Base-by-base conservation (phyloP, 2,797 vertebrate genomes). In the Myotis myotis region DNA sequence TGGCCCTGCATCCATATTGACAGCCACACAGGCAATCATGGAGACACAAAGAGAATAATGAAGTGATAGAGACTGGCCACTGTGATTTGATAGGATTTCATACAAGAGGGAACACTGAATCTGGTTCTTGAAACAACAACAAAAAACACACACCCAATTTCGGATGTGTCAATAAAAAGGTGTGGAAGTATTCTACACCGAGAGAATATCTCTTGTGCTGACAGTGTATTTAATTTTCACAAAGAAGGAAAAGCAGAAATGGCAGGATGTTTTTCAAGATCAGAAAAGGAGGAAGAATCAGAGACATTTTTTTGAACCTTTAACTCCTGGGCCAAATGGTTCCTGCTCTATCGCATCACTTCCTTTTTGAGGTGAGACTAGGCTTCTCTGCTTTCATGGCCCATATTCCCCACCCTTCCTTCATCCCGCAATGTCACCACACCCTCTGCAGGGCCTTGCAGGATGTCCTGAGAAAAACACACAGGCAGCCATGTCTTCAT, bases 361-460 rank as follows among this genome's bases (percentile, higher is more conserved):
- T 38, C 49, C 66, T 95, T 74, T 47, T 38, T 3, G 1, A 80
- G 41, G 19, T 38, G 38, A 82, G 22, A 49, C 22, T 49, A 78
- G 44, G 10, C 60, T 49, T 55, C 62, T 92, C 89, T 72, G 76
- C n/a, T 66, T 81, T 78, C 44, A 16, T 70, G 41, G 7, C 10
- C 10, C 25, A 49, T 17, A 25, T 16, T 16, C 11, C 2, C 28
- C 2, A 2, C 13, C 62, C 66, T 74, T 25, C 41, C 41, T 30
- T 51, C 36, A 53, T 12, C 17, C 44, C 55, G 87, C n/a, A 8
- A 6, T 16, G 23, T 62, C 49, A 92, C 92, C 96, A 93, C 90
- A 89, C 95, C 95, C 93, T 93, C 85, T 76, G 13, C 7, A 91
- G 53, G 47, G 95, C 20, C 51, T 79, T 44, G 57, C 30, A 49